Percentiles rank a stretch among this genome's conserved stretches.
Conservation (phyloP, 2,888 invertebrate genomes). For the Hypomecis atomaria region DNA sequence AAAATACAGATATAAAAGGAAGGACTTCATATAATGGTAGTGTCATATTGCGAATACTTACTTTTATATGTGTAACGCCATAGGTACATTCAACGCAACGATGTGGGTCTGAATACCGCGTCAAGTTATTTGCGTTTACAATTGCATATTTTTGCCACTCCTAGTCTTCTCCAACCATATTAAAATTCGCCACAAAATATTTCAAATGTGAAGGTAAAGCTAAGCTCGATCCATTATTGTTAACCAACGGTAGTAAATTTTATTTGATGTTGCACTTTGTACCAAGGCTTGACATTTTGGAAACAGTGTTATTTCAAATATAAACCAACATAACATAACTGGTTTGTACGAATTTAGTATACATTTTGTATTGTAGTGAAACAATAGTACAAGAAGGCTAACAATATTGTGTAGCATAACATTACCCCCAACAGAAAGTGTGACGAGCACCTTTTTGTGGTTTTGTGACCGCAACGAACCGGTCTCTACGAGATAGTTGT, state of each 20-base stretch:
- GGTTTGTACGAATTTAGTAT: neutral
- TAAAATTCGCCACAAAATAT: slow-evolving; percentile 4
- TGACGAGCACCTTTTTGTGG: slow-evolving; percentile 65
- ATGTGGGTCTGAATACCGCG: neutral
- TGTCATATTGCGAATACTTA: too few species aligned
- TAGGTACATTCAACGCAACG: too few species aligned
- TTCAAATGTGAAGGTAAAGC: slow-evolving; percentile 22
- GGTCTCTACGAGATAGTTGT: slow-evolving; percentile 63
- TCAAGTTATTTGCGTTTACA: slow-evolving; percentile 4
- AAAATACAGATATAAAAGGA: too few species aligned
- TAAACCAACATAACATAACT: neutral
- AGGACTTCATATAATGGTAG: too few species aligned
- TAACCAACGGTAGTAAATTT: slow-evolving; percentile 9
- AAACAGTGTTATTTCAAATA: neutral
- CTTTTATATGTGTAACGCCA: too few species aligned
- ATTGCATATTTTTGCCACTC: neutral
- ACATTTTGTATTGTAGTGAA: slow-evolving; percentile 14
- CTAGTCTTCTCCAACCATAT: neutral
- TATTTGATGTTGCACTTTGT: slow-evolving; percentile 9
- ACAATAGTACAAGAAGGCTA: slow-evolving; percentile 26
- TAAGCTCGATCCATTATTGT: slow-evolving; percentile 7
- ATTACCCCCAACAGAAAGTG: slow-evolving; percentile 57
- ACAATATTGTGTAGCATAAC: slow-evolving; percentile 39
- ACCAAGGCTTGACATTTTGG: slow-evolving; percentile 1
- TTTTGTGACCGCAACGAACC: slow-evolving; percentile 69